phyloP scores from a whole-genome alignment of 2,113 vertebrate genomes.

The Phyllostomus hastatus region DNA sequence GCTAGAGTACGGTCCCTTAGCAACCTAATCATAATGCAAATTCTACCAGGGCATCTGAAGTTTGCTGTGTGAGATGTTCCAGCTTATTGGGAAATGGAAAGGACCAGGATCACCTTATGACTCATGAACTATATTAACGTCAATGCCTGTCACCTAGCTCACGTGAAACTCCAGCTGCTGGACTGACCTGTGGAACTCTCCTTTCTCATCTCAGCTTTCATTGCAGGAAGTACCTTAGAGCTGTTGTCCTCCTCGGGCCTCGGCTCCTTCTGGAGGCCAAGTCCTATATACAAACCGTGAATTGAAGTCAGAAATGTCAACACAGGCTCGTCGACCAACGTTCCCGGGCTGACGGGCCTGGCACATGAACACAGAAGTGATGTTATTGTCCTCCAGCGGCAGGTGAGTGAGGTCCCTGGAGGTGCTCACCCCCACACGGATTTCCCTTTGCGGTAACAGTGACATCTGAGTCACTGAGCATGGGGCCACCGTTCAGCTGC shows the following conservation, averaged over 20 bases:
- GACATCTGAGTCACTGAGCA: conserved; percentile 1
- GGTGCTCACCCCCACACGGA: not conserved
- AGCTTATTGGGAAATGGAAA: not conserved
- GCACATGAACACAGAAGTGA: not conserved
- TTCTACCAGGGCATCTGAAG: conserved; percentile 16
- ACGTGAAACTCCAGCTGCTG: not conserved
- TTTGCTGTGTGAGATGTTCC: conserved; percentile 2
- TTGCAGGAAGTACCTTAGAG: not conserved
- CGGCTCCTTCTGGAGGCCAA: not conserved
- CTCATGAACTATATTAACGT: not conserved
- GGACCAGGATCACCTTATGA: not conserved
- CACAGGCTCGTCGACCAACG: not conserved
- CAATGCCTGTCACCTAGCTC: not conserved
- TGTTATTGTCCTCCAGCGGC: not conserved
- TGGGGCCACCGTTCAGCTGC: not conserved
- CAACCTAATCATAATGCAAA: conserved; percentile 1
- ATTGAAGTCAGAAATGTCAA: not conserved
- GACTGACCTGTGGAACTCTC: fast-evolving
- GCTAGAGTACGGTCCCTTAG: not conserved
- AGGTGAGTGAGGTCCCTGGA: not conserved
- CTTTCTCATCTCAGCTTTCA: not conserved
- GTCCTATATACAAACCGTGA: not conserved
- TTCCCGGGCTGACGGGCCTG: not conserved
- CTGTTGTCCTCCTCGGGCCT: not conserved
- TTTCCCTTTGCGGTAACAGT: conserved; percentile 32